Evolutionary conservation across 2,113 vertebrate species (phyloP).

Genomic region (Galbula dea): DNA sequence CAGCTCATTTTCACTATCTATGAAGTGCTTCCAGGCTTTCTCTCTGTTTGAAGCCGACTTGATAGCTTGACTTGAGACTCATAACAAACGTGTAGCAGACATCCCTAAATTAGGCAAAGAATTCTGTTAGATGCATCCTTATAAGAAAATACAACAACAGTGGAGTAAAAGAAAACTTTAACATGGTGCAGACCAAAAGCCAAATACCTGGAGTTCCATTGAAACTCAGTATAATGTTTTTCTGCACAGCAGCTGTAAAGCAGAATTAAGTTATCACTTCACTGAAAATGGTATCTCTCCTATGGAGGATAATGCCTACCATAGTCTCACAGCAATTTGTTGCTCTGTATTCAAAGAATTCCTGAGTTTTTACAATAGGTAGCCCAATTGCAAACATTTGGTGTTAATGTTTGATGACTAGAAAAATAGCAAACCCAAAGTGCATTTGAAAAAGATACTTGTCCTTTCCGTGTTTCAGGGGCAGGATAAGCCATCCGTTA

Average conservation of each 20-base stretch:
- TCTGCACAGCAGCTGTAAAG: conserved; percentile 29
- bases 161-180: neutral
- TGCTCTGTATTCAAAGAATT: conserved; percentile 10
- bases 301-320: conserved; percentile 8
- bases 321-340: conserved; percentile 46
- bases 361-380: conserved; percentile 25
- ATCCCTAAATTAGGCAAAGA: neutral
- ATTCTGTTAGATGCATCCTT: neutral
- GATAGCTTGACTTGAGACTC: neutral
- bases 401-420: conserved; percentile 23
- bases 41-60: neutral
- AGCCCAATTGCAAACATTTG: conserved; percentile 54
- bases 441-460: neutral
- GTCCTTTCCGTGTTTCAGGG: neutral
- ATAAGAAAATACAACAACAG: neutral
- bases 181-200: neutral
- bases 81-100: neutral
- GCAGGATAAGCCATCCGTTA: neutral
- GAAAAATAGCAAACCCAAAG: neutral
- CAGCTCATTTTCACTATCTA: neutral
- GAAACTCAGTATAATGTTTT: neutral
- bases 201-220: neutral
- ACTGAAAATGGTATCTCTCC: conserved; percentile 20
- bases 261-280: conserved; percentile 45
- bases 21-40: neutral